Conservation (phyloP, 2,797 vertebrate species). For the Rousettus madagascariensis region DNA sequence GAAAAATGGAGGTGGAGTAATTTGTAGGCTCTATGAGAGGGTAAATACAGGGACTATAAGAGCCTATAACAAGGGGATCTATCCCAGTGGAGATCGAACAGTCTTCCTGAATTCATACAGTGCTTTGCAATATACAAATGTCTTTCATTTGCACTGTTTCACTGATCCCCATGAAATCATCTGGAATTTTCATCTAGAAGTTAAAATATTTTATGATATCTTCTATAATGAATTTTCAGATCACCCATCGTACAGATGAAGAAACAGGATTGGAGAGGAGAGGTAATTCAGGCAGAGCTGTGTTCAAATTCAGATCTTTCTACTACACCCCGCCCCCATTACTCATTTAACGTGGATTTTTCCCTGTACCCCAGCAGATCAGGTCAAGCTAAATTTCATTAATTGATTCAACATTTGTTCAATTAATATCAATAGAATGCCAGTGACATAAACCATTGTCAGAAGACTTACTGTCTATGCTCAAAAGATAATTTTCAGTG, state of each 20-base stretch:
- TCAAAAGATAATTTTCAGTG: neutral
- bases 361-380: neutral
- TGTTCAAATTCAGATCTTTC: neutral
- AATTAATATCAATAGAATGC: neutral
- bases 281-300: neutral
- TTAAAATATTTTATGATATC: neutral
- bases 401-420: neutral
- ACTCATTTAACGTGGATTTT: neutral
- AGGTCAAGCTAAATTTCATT: neutral
- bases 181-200: neutral
- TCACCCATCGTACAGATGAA: neutral
- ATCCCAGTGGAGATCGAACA: neutral
- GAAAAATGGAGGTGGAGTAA: neutral
- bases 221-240: neutral
- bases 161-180: neutral
- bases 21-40: neutral
- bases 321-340: rapidly evolving
- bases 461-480: neutral
- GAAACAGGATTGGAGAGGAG: neutral
- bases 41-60: rapidly evolving
- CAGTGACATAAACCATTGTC: neutral
- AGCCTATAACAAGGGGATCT: neutral
- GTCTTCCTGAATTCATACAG: neutral
- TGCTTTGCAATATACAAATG: neutral
- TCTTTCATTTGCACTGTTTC: neutral